Conservation (phyloP, 2,113 vertebrate genomes). For the Vimba vimba region DNA sequence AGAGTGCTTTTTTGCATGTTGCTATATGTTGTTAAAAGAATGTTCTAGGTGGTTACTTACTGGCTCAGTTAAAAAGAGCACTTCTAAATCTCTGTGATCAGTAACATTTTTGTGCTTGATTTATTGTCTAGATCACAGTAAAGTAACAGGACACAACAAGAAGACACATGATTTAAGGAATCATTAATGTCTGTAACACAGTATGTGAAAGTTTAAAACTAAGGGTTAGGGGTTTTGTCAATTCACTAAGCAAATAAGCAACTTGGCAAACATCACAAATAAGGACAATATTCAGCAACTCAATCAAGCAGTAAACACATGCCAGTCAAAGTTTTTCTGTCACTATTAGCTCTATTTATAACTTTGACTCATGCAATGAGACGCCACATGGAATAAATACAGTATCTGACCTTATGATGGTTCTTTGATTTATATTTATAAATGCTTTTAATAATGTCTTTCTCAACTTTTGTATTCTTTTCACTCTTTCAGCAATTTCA, state of each 20-base stretch:
- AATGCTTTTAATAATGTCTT: neutral
- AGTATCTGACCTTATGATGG: neutral
- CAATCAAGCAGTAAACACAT: neutral
- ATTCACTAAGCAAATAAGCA: neutral
- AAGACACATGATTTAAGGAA: neutral
- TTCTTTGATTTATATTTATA: slow-evolving; percentile 4
- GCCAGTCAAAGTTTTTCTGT: neutral
- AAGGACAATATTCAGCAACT: neutral
- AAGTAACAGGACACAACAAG: no score
- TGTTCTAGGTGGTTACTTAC: no score
- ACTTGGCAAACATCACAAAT: neutral
- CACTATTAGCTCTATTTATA: slow-evolving; percentile 1
- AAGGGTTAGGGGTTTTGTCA: neutral
- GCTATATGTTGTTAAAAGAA: no score
- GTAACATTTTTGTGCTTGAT: no score
- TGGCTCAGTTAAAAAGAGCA: no score
- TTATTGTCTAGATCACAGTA: neutral
- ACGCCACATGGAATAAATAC: neutral
- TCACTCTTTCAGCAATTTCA: neutral
- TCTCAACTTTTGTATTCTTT: neutral
- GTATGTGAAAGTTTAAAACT: neutral
- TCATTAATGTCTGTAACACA: neutral
- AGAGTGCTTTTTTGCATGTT: no score
- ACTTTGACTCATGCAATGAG: neutral
- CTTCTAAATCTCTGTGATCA: no score